Base-by-base conservation (phyloP, 2,113 vertebrate genomes). In the Mohoua ochrocephala region DNA sequence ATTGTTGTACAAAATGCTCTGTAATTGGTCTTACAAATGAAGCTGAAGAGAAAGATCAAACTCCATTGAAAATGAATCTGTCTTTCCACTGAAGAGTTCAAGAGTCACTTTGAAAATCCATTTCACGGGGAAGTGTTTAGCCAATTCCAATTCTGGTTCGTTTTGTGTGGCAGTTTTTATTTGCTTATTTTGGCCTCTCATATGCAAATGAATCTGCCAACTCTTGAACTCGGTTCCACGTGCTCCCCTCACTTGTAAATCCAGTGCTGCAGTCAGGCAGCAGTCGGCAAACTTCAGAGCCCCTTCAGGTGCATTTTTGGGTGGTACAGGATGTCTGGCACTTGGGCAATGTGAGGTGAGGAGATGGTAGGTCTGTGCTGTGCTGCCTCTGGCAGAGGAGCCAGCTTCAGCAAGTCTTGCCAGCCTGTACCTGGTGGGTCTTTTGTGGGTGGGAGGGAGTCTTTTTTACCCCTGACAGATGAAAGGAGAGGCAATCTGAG, bases 11-110 rank as follows among this genome's bases (percentile, higher is more conserved):
- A 98, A 98, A 98, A 98, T 77, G 92, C 95, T 98, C 97, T 90
- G 83, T 98, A 98, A 98, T 98, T 98, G 98, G 97, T 98, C 98
- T 98, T 98, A 97, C 98, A 97, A 97, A 98, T 98, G 98, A 97
- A 98, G 97, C 97, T 90, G 95, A 96, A 97, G 96, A 96, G 96
- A 89, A 96, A 96, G 97, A 97, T 97, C 96, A 98, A 96, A 96
- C 68, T 81, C 95, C 92, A 91, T 92, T 96, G 97, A 97, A 98
- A 98, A 97, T 93, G 96, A 96, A 97, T 96, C 92, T 91, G 95
- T 93, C 96, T 97, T 95, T 91, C 92, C 81, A 85, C 88, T 69
- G 87, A 95, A 93, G 82, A 95, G 96, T 96, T 94, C 94, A 95
- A 95, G 95, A 97, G 91, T 79, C 95, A 91, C 83, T 93, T 86